These are phyloP conservation scores for Strigops habroptila DNA, from an alignment of 2,113 vertebrate genomes.

Conservation along the genomic window DNA sequence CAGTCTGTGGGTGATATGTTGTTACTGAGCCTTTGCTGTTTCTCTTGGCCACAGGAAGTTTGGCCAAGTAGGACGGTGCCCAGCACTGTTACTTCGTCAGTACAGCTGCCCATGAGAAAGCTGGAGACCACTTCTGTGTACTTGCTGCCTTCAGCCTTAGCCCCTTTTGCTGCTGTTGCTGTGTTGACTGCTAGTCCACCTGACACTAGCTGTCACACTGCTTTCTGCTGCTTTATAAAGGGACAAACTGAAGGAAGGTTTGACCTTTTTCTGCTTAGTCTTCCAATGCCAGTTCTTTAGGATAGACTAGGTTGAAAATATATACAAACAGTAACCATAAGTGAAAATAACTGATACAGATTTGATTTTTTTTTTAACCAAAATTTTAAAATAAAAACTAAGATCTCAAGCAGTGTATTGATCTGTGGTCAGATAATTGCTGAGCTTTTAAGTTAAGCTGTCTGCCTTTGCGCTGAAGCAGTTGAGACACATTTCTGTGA, in stretches of 20 bases:
- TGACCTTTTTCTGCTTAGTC: neutral
- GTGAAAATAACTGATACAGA: neutral
- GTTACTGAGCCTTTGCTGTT: neutral
- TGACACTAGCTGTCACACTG: accelerated
- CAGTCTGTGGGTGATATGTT: neutral
- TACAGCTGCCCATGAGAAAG: neutral
- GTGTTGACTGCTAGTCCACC: neutral
- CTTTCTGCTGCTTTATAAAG: neutral
- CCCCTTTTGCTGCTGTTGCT: neutral
- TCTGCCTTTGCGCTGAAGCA: neutral
- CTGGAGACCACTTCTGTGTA: neutral
- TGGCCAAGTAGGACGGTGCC: neutral
- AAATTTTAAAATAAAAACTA: neutral
- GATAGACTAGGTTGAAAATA: neutral
- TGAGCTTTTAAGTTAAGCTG: neutral
- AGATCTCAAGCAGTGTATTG: neutral
- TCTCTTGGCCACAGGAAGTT: neutral
- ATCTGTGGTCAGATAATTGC: neutral
- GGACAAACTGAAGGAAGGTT: neutral
- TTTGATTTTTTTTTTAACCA: neutral
- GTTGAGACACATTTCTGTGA: neutral
- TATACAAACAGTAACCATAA: neutral
- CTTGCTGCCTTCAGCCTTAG: neutral
- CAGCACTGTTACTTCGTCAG: neutral
- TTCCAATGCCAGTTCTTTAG: neutral